phyloP scores from a whole-genome alignment of 2,888 invertebrate genomes.

The Frankliniella fusca region DNA sequence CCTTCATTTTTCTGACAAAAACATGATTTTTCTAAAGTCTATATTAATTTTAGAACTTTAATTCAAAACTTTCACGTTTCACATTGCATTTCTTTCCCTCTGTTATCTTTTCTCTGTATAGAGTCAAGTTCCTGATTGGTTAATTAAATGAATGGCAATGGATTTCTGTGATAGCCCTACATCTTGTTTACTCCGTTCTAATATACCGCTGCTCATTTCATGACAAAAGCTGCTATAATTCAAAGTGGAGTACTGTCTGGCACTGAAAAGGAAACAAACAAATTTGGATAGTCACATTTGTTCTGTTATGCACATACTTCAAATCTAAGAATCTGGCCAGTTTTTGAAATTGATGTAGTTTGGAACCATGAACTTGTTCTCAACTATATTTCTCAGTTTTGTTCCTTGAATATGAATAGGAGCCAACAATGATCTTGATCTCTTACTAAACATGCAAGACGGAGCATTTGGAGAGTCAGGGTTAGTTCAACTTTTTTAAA shows the following conservation, averaged over 20 bases:
- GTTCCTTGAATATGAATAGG: neutral
- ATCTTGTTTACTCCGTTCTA: neutral
- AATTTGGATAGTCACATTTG: neutral
- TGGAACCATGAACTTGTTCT: neutral
- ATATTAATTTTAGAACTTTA: too few species aligned
- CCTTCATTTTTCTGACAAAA: conserved; percentile 1
- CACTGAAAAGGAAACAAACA: neutral
- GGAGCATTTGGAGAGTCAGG: neutral
- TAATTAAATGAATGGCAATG: neutral
- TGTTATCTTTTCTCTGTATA: neutral
- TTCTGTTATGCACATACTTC: too few species aligned
- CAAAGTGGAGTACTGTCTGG: neutral
- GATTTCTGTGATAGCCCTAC: conserved; percentile 7
- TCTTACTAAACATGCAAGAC: neutral
- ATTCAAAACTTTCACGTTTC: too few species aligned
- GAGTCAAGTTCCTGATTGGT: conserved; percentile 11
- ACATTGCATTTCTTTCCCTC: neutral
- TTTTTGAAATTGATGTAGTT: neutral
- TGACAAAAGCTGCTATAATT: neutral
- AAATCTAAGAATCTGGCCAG: neutral
- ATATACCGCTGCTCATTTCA: neutral
- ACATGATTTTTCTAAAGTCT: neutral
- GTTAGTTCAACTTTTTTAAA: neutral
- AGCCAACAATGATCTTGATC: conserved; percentile 10
- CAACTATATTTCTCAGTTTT: neutral